Percentiles rank a stretch among this genome's conserved stretches.
phyloP scores from a whole-genome alignment of 2,797 vertebrate species.

The Benthosema pterotum region DNA sequence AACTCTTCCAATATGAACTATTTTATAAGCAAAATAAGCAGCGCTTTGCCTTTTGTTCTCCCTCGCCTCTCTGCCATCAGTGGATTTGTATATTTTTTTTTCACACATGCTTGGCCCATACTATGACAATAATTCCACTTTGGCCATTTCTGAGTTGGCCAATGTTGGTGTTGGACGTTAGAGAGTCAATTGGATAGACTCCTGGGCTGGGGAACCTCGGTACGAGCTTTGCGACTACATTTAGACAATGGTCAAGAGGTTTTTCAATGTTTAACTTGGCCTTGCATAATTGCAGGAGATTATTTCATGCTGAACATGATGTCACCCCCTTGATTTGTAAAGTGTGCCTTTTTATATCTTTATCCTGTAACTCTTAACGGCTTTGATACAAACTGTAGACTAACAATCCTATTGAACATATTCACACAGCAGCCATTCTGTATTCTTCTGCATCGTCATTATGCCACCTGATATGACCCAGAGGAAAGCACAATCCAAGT shows the following conservation, averaged over 20 bases:
- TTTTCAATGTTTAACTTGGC: constrained; percentile 7
- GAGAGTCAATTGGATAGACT: too few relatives aligned
- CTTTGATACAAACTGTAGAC: constrained; percentile 66
- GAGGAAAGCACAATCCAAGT: too few relatives aligned
- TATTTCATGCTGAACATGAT: constrained; percentile 45
- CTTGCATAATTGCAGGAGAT: constrained; percentile 16
- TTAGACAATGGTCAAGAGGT: too few relatives aligned
- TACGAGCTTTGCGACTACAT: neutral
- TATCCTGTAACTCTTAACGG: constrained; percentile 54
- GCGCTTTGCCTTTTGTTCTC: constrained; percentile 23
- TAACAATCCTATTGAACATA: constrained; percentile 37
- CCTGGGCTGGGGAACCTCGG: too few relatives aligned
- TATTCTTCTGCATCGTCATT: too few relatives aligned
- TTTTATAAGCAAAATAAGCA: neutral
- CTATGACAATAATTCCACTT: neutral
- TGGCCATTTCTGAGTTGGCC: neutral
- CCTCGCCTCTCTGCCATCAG: constrained; percentile 15
- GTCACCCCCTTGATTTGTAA: constrained; percentile 47
- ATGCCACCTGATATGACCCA: too few relatives aligned
- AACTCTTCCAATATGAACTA: neutral
- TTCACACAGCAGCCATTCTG: too few relatives aligned
- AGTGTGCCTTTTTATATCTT: constrained; percentile 78
- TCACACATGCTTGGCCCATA: constrained; percentile 15
- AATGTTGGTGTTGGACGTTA: too few relatives aligned
- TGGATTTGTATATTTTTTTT: constrained; percentile 5